Conservation (phyloP, 2,113 vertebrate genomes). For the Nesoenas mayeri region DNA sequence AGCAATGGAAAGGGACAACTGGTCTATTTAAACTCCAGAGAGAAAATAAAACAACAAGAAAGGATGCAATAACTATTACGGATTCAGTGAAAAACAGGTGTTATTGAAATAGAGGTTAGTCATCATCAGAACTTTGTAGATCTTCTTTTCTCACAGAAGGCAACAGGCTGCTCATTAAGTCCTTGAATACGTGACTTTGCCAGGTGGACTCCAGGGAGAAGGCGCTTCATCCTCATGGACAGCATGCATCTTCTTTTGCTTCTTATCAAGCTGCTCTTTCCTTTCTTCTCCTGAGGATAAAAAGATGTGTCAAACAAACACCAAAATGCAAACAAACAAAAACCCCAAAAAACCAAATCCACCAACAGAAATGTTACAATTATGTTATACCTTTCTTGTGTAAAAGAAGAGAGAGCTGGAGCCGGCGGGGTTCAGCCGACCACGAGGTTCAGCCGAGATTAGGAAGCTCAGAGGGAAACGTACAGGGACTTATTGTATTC, state of each 20-base stretch:
- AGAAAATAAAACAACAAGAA: constrained; percentile 15
- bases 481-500: too few species aligned
- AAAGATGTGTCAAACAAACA: background rate
- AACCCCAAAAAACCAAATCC: background rate
- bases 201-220: constrained; percentile 91
- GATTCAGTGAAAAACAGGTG: constrained; percentile 22
- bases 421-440: too few species aligned
- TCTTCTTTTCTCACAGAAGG: background rate
- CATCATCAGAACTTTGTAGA: background rate
- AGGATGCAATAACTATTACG: background rate
- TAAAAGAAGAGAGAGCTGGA: too few species aligned
- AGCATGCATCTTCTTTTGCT: constrained; percentile 74
- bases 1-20: background rate
- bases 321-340: background rate
- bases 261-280: constrained; percentile 77
- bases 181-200: constrained; percentile 80
- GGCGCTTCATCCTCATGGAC: constrained; percentile 68
- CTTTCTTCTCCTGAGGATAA: constrained; percentile 82
- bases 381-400: background rate
- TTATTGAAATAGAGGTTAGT: background rate
- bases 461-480: too few species aligned
- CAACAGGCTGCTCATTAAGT: constrained; percentile 66
- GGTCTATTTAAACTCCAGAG: background rate
- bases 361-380: background rate
- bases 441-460: too few species aligned